These are phyloP conservation scores for Brotula barbata DNA, from an alignment of 2,797 vertebrate species.

Conservation along the genomic window DNA sequence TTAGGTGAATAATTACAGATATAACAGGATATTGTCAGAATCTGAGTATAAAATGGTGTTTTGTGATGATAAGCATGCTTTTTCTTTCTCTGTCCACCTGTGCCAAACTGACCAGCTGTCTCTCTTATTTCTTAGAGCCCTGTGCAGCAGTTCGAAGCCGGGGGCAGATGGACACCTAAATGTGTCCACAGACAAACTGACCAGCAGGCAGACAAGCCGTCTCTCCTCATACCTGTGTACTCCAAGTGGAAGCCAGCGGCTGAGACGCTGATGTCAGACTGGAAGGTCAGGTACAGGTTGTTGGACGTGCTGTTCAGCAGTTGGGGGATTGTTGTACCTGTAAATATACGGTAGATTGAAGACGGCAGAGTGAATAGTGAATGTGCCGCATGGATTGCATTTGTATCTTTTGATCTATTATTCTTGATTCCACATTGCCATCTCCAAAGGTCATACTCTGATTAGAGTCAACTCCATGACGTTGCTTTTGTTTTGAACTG, in stretches of 20 bases:
- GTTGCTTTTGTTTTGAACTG: not conserved
- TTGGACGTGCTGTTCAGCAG: constrained; percentile 98
- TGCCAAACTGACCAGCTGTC: constrained; percentile 47
- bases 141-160: constrained; percentile 48
- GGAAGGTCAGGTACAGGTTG: constrained; percentile 95
- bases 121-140: constrained; percentile 20
- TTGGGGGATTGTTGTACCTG: constrained; percentile 95
- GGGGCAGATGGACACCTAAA: constrained; percentile 46
- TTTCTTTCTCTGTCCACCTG: constrained; percentile 23
- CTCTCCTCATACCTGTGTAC: constrained; percentile 91
- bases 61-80: not conserved
- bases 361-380: not conserved
- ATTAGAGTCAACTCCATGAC: not conserved
- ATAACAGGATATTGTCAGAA: constrained; percentile 21
- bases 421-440: not conserved
- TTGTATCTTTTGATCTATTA: not conserved
- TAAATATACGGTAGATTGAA: constrained; percentile 33
- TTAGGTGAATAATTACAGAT: constrained; percentile 10
- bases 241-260: constrained; percentile 96
- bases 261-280: constrained; percentile 97
- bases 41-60: constrained; percentile 8
- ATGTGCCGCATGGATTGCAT: not conserved
- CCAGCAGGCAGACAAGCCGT: constrained; percentile 45
- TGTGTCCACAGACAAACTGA: constrained; percentile 51
- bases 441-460: not conserved